Percentiles rank a stretch among this genome's conserved stretches.
Evolutionary conservation across 2,797 vertebrate genomes (phyloP).

Genomic region (Melanogrammus aeglefinus): DNA sequence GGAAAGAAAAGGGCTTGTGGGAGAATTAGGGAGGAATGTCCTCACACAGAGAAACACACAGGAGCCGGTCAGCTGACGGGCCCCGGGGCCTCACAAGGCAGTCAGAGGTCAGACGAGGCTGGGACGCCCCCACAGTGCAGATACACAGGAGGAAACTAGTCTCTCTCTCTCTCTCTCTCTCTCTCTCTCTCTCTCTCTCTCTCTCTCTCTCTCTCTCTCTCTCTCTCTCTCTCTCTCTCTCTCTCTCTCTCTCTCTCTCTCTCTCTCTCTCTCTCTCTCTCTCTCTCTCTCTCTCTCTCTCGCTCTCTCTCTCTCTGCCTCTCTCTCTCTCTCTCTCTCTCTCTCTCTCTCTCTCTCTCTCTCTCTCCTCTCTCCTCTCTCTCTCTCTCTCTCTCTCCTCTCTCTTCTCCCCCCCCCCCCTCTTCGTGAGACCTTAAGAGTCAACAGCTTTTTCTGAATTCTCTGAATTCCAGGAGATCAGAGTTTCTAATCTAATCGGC

Average conservation of each 20-base stretch:
- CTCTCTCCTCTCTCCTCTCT: neutral
- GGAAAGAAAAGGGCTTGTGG: slow-evolving; percentile 26
- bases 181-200: neutral
- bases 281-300: neutral
- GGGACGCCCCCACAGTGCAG: no score
- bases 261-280: neutral
- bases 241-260: neutral
- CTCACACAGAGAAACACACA: slow-evolving; percentile 23
- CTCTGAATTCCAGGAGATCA: slow-evolving; percentile 16
- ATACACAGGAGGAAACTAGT: neutral
- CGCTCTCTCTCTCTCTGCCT: no score
- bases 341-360: neutral
- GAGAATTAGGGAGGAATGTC: slow-evolving; percentile 26
- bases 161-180: neutral
- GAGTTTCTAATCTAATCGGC: slow-evolving; percentile 22
- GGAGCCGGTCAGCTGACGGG: slow-evolving; percentile 20
- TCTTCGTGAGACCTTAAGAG: slow-evolving; percentile 1
- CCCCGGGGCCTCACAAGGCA: neutral
- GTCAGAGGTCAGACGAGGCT: neutral
- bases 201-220: neutral
- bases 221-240: neutral
- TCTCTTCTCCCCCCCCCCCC: neutral
- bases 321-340: neutral
- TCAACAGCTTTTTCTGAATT: slow-evolving; percentile 19
- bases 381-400: neutral